Base-by-base conservation (phyloP, 2,888 invertebrate genomes). In the Scrobipalpa costella region DNA sequence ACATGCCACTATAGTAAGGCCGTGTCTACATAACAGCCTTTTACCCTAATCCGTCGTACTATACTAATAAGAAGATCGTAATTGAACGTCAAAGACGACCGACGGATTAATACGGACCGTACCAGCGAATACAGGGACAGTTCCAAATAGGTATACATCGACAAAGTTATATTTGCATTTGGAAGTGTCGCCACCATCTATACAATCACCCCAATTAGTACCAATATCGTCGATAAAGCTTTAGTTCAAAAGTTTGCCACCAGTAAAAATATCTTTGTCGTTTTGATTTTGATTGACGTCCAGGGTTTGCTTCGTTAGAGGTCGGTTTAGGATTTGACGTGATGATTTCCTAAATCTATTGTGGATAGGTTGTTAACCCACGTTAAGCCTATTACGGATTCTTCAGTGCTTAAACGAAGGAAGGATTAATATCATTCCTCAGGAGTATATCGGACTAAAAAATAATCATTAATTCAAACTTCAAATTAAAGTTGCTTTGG, bases 1-100 rank as follows among this genome's bases (percentile, higher is more conserved):
- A 8, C 19, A 17, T 50, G 9, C 11, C 78, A 73, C 76, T 78
- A 78, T 77, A 74, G 75, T 79, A 77, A 81, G 77, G 72, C 79
- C 79, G 80, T 83, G 84, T 87, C 81, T 80, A 84, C 83, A 84
- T 87, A 84, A 87, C 83, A 80, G 77, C 83, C 84, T 88, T 84
- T 89, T 86, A 85, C 80, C 73, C 73, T 88, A 89, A 89, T 85
- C 88, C 84, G 79, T 80, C 83, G 73, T 74, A 71, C 74, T 78
- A 74, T 68, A 73, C 75, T 72, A 83, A 83, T 87, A 87, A 88
- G 85, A 83, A 84, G 80, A 80, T 84, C 81, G 85, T 88, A 85
- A 88, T 85, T 86, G 84, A 79, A 80, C 77, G 78, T 86, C 86
- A 88, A 86, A 86, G 84, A 74, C 65, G 77, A 83, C 85, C 83